These are phyloP conservation scores for Chrysolina oricalcia DNA, from an alignment of 2,888 invertebrate genomes.

Conservation along the genomic window DNA sequence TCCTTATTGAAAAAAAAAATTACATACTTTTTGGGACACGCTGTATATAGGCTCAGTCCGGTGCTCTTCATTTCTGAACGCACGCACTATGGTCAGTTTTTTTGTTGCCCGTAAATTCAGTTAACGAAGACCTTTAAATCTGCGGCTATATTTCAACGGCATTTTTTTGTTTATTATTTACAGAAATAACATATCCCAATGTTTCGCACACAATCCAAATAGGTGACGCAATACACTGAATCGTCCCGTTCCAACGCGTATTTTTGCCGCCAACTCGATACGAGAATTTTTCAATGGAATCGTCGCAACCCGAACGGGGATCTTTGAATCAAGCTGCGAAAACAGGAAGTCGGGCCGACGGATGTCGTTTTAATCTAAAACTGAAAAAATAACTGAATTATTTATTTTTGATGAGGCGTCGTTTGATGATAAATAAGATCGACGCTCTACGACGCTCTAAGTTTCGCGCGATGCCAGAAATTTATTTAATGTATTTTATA, in stretches of 20 bases:
- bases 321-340: conserved; percentile 27
- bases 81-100: no score
- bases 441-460: not conserved
- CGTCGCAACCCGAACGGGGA: not conserved
- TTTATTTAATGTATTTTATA: not conserved
- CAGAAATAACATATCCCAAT: conserved; percentile 34
- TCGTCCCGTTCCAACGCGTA: not conserved
- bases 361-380: conserved; percentile 9
- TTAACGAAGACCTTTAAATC: not conserved
- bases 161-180: conserved; percentile 36
- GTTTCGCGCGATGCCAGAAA: not conserved
- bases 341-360: conserved; percentile 34
- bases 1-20: no score
- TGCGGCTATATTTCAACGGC: not conserved
- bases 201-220: conserved; percentile 35
- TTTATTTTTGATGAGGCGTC: conserved; percentile 11
- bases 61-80: no score
- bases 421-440: conserved; percentile 5
- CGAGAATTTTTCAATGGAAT: conserved; percentile 1
- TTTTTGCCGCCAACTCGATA: conserved; percentile 20
- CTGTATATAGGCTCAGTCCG: no score
- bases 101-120: not conserved
- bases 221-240: conserved; percentile 32
- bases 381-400: conserved; percentile 17
- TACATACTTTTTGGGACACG: no score